phyloP scores from a whole-genome alignment of 2,888 invertebrate species.

The Epirrhoe tristata region DNA sequence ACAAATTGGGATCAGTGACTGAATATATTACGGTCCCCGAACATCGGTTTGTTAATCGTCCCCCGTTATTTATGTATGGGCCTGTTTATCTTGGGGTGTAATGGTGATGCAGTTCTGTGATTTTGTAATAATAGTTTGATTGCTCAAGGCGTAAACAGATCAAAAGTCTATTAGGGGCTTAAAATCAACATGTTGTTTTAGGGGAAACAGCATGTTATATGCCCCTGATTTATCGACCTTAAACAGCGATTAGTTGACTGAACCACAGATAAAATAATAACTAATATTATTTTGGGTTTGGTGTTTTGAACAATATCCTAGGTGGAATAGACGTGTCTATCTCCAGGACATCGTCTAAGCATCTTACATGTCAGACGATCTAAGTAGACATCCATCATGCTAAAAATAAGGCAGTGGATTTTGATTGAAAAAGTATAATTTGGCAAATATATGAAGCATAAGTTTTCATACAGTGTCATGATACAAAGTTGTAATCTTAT shows the following conservation, averaged over 20 bases:
- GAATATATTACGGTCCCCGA: conserved; percentile 82
- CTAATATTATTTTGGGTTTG: conserved; percentile 8
- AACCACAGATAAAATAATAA: not conserved
- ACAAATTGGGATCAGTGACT: conserved; percentile 83
- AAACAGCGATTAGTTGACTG: not conserved
- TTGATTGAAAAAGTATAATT: no score
- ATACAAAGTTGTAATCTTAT: conserved; percentile 54
- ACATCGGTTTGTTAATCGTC: conserved; percentile 83
- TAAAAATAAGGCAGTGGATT: no score
- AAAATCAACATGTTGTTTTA: conserved; percentile 25
- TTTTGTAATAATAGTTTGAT: conserved; percentile 45
- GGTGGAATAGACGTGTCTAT: no score
- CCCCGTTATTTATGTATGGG: conserved; percentile 73
- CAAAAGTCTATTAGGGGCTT: conserved; percentile 27
- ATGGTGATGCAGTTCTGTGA: conserved; percentile 42
- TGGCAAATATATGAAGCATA: conserved; percentile 4
- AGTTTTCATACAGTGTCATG: conserved; percentile 1
- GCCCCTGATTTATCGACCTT: not conserved
- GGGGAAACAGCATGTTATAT: conserved; percentile 18
- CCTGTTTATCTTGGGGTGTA: conserved; percentile 47
- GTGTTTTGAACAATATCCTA: not conserved
- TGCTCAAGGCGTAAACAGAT: conserved; percentile 31
- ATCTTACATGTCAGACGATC: no score
- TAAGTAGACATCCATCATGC: no score
- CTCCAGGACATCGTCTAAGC: no score